Percentiles rank a stretch among this genome's conserved stretches.
Evolutionary conservation across 2,888 invertebrate species (phyloP).

Genomic region (Ellobium chinense): DNA sequence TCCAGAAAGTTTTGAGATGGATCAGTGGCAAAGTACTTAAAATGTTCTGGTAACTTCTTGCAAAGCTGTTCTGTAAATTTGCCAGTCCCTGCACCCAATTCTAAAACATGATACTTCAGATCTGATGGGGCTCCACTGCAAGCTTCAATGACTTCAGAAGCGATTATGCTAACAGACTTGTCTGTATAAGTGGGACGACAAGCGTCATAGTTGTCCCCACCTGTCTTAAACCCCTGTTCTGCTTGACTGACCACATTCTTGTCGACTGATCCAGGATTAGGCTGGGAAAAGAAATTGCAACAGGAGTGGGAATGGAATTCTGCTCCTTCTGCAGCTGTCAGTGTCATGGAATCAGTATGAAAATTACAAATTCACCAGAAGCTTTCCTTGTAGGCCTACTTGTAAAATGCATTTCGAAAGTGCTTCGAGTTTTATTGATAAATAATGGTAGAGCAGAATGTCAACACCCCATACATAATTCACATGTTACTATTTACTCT

Average conservation of each 20-base stretch:
- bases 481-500: too few species aligned
- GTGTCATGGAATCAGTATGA: too few species aligned
- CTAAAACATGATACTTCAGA: slow-evolving; percentile 55
- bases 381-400: too few species aligned
- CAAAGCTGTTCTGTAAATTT: slow-evolving; percentile 55
- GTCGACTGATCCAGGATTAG: too few species aligned
- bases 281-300: too few species aligned
- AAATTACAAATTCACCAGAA: too few species aligned
- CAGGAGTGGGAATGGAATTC: too few species aligned
- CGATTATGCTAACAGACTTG: slow-evolving; percentile 49
- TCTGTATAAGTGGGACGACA: slow-evolving; percentile 61
- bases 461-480: too few species aligned
- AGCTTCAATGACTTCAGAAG: not conserved
- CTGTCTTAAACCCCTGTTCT: not conserved
- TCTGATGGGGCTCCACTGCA: not conserved
- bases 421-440: too few species aligned
- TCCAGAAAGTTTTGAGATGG: slow-evolving; percentile 59
- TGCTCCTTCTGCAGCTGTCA: too few species aligned
- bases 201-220: slow-evolving; percentile 58
- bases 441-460: too few species aligned
- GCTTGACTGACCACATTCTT: slow-evolving; percentile 4
- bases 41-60: slow-evolving; percentile 6
- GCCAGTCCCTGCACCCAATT: slow-evolving; percentile 68
- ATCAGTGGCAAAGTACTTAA: slow-evolving; percentile 60
- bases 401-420: too few species aligned